Conservation (phyloP, 1,140 invertebrate species). For the Pseudomyrmex flavicornis region DNA sequence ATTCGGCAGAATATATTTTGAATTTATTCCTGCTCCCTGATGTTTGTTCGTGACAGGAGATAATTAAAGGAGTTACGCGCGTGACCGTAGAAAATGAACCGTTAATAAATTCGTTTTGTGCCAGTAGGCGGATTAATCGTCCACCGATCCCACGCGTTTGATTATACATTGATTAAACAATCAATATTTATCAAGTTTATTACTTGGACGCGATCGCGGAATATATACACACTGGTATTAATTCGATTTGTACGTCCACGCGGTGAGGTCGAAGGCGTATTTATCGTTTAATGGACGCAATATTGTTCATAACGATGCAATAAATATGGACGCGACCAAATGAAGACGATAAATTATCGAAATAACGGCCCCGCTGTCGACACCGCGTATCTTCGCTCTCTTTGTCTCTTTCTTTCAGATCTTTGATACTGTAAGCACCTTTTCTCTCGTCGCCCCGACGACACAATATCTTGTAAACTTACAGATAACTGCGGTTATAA, state of each 20-base stretch:
- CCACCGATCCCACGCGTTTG: conserved; percentile 74
- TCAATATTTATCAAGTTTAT: conserved; percentile 84
- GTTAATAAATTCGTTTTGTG: conserved; percentile 64
- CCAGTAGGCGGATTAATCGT: conserved; percentile 76
- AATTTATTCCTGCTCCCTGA: not conserved
- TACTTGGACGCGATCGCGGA: conserved; percentile 69
- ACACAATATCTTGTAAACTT: not conserved
- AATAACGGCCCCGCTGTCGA: conserved; percentile 78
- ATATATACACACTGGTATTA: conserved; percentile 70
- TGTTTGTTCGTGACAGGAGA: not conserved
- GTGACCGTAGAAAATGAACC: conserved; percentile 19
- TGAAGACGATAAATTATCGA: conserved; percentile 84
- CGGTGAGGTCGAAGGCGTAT: conserved; percentile 71
- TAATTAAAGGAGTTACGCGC: conserved; percentile 47
- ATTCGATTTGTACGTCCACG: conserved; percentile 77
- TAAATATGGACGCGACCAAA: conserved; percentile 84
- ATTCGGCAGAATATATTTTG: not conserved
- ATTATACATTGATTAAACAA: conserved; percentile 84
- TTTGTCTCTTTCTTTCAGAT: conserved; percentile 29
- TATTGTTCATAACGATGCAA: conserved; percentile 83
- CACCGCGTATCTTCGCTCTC: conserved; percentile 60
- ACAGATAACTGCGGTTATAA: not conserved
- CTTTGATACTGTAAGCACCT: not conserved
- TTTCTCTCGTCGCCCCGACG: not conserved
- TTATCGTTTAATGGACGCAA: conserved; percentile 82